A percentile compares a stretch with the other conserved stretches of the same genome.
Conservation (phyloP, 2,113 vertebrate genomes). For the Chloropsis hardwickii region DNA sequence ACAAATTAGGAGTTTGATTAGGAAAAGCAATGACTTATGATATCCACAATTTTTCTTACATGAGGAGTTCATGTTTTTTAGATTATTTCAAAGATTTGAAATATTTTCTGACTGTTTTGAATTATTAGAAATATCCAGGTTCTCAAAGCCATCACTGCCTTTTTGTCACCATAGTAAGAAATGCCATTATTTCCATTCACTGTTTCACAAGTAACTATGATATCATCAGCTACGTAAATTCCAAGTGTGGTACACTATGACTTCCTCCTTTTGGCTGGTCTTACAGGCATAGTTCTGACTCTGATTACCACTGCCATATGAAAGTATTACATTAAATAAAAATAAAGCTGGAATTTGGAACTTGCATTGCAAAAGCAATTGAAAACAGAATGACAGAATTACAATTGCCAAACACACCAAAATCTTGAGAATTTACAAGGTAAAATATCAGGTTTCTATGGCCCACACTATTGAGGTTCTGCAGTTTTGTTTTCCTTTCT, state of each 20-base stretch:
- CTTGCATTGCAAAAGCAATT: neutral
- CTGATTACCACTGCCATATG: neutral
- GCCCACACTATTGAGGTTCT: neutral
- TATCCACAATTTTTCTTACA: neutral
- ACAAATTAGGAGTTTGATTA: neutral
- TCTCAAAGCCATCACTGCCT: neutral
- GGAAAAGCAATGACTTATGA: neutral
- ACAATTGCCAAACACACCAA: neutral
- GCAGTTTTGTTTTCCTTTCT: neutral
- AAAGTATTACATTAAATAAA: neutral
- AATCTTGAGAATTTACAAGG: neutral
- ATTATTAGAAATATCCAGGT: neutral
- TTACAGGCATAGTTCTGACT: neutral
- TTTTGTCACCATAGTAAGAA: neutral
- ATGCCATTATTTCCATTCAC: neutral
- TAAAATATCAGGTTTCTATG: neutral
- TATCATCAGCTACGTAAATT: neutral
- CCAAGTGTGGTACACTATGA: neutral
- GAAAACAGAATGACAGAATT: neutral
- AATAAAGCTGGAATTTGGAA: neutral
- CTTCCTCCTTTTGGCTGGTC: neutral
- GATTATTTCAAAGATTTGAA: neutral
- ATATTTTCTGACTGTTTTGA: neutral
- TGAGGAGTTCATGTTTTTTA: neutral
- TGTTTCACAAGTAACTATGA: neutral